Evolutionary conservation across 1,140 invertebrate genomes (phyloP).

Genomic region (Macrostomum lignano): DNA sequence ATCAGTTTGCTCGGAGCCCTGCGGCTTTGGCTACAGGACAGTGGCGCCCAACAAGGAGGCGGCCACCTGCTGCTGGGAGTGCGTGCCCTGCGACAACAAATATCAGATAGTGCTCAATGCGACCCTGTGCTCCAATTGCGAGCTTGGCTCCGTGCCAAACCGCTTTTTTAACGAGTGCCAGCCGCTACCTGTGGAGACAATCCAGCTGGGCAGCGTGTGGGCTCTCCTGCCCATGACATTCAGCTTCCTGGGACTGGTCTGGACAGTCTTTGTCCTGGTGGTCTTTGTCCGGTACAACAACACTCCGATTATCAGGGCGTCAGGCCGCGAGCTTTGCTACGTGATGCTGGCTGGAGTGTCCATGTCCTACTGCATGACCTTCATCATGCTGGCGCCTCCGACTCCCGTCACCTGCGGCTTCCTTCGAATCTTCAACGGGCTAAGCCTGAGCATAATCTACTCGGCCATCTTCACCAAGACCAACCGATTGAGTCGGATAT

Average conservation of each 20-base stretch:
- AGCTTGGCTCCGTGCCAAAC: too few relatives aligned
- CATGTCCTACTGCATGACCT: conserved; percentile 32
- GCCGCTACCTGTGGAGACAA: too few relatives aligned
- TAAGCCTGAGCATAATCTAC: conserved; percentile 54
- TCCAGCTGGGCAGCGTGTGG: too few relatives aligned
- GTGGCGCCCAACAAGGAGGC: too few relatives aligned
- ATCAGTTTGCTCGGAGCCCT: too few relatives aligned
- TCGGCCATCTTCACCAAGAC: conserved; percentile 53
- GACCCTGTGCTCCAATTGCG: too few relatives aligned
- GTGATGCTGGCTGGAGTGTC: conserved; percentile 38
- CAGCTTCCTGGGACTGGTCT: conserved; percentile 36
- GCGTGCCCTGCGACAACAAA: too few relatives aligned
- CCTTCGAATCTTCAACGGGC: conserved; percentile 39
- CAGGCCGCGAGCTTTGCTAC: conserved; percentile 46
- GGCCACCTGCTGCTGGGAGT: too few relatives aligned
- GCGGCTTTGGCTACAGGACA: too few relatives aligned
- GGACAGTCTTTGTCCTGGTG: conserved; percentile 33
- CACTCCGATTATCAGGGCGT: conserved; percentile 50
- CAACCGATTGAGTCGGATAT: conserved; percentile 50
- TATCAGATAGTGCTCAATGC: too few relatives aligned
- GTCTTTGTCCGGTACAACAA: conserved; percentile 39
- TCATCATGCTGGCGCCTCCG: conserved; percentile 43
- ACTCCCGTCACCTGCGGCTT: conserved; percentile 37
- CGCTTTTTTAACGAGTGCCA: too few relatives aligned
- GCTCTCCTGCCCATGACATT: conserved; percentile 34